phyloP scores from a whole-genome alignment of 2,888 invertebrate species.

The Dryobotodes eremita region DNA sequence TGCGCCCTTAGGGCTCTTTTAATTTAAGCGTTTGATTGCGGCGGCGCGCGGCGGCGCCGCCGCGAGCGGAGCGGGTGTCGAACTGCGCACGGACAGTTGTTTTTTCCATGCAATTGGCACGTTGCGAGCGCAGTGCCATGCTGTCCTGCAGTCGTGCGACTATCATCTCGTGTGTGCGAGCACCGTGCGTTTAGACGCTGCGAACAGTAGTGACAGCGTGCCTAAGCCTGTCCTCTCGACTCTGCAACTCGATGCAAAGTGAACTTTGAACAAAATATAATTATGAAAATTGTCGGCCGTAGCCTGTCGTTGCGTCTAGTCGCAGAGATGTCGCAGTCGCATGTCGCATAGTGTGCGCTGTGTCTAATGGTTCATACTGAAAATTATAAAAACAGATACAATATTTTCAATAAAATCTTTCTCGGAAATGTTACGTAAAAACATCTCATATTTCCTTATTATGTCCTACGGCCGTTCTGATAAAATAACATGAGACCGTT shows the following conservation, averaged over 20 bases:
- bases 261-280: too few species aligned
- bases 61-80: background rate
- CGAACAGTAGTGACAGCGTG: too few species aligned
- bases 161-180: too few species aligned
- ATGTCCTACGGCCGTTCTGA: background rate
- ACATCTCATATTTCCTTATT: slow-evolving; percentile 26
- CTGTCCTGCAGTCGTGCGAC: background rate
- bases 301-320: background rate
- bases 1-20: background rate
- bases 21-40: too few species aligned
- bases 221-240: background rate
- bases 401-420: background rate
- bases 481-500: slow-evolving; percentile 36
- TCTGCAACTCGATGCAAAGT: too few species aligned
- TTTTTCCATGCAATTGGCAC: background rate
- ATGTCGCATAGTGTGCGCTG: background rate
- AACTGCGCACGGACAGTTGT: background rate
- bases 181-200: too few species aligned
- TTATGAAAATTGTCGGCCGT: background rate
- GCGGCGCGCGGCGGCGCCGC: too few species aligned
- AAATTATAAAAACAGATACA: background rate
- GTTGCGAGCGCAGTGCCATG: background rate
- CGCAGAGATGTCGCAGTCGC: background rate
- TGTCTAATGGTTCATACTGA: background rate
- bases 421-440: background rate